Conservation (phyloP, 2,113 vertebrate species). For the Cottus gobio region DNA sequence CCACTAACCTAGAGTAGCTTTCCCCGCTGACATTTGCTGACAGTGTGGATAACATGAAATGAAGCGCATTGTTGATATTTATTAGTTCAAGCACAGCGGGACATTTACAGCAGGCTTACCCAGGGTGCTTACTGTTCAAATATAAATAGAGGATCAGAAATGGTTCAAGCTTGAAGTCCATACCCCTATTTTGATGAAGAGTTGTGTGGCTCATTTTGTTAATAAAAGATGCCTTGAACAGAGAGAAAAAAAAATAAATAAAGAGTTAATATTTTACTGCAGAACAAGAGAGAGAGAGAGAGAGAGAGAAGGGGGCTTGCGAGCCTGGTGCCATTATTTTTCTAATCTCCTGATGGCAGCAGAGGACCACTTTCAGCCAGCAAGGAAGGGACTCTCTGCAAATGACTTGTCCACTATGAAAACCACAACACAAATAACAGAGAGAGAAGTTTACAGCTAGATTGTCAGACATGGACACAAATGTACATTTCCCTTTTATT, state of each 20-base stretch:
- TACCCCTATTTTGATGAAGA: slow-evolving; percentile 32
- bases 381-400: slow-evolving; percentile 96
- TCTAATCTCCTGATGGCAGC: slow-evolving; percentile 97
- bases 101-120: not conserved
- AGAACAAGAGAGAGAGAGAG: slow-evolving; percentile 85
- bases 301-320: slow-evolving; percentile 89
- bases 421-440: slow-evolving; percentile 99
- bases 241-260: slow-evolving; percentile 86
- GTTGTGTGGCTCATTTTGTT: slow-evolving; percentile 40
- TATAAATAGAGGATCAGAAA: slow-evolving; percentile 58
- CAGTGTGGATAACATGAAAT: not conserved
- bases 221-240: slow-evolving; percentile 88
- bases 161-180: not conserved
- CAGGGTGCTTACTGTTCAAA: slow-evolving; percentile 13
- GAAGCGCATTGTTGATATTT: not conserved
- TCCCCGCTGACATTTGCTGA: no score
- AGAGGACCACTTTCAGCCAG: slow-evolving; percentile 98
- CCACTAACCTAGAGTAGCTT: no score
- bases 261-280: slow-evolving; percentile 93
- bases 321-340: slow-evolving; percentile 95
- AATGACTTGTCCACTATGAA: slow-evolving; percentile 99
- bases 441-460: slow-evolving; percentile 97
- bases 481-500: slow-evolving; percentile 74
- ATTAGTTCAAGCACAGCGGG: not conserved
- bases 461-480: slow-evolving; percentile 80